These are phyloP conservation scores for Neogobius melanostomus DNA, from an alignment of 2,113 vertebrate genomes.

Conservation along the genomic window DNA sequence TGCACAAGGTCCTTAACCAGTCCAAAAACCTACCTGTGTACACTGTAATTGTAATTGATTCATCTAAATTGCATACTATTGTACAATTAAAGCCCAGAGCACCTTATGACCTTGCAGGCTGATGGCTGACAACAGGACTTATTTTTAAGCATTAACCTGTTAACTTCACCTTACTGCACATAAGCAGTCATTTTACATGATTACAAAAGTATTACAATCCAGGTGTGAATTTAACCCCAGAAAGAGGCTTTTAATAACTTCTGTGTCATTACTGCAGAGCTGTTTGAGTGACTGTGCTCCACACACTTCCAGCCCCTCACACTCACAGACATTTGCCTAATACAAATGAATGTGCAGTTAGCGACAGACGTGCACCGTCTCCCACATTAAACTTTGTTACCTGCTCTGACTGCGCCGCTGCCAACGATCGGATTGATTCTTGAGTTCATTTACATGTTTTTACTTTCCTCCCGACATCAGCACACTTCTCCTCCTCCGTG, in stretches of 20 bases:
- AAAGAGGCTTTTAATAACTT: neutral
- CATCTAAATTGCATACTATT: no score
- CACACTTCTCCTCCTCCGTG: constrained; percentile 33
- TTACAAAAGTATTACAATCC: neutral
- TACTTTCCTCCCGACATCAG: constrained; percentile 61
- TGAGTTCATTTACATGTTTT: constrained; percentile 79
- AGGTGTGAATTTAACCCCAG: neutral
- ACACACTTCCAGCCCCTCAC: constrained; percentile 8
- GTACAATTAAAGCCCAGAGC: no score
- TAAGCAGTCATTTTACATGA: neutral
- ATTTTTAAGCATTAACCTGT: no score
- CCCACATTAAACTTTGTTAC: constrained; percentile 35
- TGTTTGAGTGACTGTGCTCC: neutral
- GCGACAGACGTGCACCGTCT: constrained; percentile 6
- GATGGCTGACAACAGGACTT: no score
- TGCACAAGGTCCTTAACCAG: no score
- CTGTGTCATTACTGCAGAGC: neutral
- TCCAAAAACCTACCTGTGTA: no score
- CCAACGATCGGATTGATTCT: constrained; percentile 77
- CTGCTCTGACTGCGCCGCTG: constrained; percentile 63
- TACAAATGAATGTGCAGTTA: constrained; percentile 17
- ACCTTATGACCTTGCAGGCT: no score
- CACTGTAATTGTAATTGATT: no score
- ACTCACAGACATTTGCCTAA: constrained; percentile 16
- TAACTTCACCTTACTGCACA: neutral